A percentile compares a stretch with the other conserved stretches of the same genome.
Conservation (phyloP, 1,140 invertebrate genomes). For the Drosophila pseudoobscura region DNA sequence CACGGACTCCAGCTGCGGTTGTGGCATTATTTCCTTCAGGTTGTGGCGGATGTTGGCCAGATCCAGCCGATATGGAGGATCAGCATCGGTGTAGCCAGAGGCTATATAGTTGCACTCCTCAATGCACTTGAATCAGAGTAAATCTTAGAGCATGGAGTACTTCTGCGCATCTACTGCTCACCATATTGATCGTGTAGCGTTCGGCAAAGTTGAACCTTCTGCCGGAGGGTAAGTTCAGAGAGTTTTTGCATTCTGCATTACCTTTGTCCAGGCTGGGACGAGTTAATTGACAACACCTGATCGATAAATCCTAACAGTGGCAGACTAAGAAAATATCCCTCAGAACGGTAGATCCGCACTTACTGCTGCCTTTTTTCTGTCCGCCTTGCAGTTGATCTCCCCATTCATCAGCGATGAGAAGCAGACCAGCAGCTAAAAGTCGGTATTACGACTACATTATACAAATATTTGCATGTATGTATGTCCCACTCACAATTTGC, state of each 20-base stretch:
- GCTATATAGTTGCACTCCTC: conserved; percentile 65
- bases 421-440: conserved; percentile 20
- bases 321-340: not conserved
- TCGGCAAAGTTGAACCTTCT: conserved; percentile 48
- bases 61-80: conserved; percentile 62
- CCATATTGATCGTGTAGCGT: conserved; percentile 65
- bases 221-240: conserved; percentile 36
- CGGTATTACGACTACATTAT: not conserved
- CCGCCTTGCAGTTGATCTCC: conserved; percentile 36
- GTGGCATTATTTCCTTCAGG: conserved; percentile 41
- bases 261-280: conserved; percentile 53
- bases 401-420: not conserved
- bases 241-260: conserved; percentile 36
- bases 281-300: conserved; percentile 56
- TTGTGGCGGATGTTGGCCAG: conserved; percentile 45
- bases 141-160: too few species aligned
- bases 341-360: conserved; percentile 1
- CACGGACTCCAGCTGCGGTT: conserved; percentile 42
- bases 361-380: conserved; percentile 50
- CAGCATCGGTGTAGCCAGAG: conserved; percentile 59
- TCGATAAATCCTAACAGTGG: conserved; percentile 34
- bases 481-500: conserved; percentile 4
- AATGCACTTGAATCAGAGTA: conserved; percentile 42
- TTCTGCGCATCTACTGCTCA: conserved; percentile 12
- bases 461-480: not conserved